A percentile compares a stretch with the other conserved stretches of the same genome.
Conservation (phyloP, 2,113 vertebrate genomes). For the crab-eating macaque (Macaca fascicularis) region T2T-MFA8v1.1 NC_088385.1:29812501-29813000, state of each 20-base stretch:
- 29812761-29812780: neutral
- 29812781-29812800: neutral
- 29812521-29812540: no score
- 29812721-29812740: neutral
- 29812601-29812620: no score
- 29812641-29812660: neutral
- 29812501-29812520: no score
- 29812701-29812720: neutral
- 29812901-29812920: neutral
- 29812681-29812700: neutral
- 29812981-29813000: neutral
- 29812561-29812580: no score
- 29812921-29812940: neutral
- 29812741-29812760: neutral
- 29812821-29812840: neutral
- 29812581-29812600: no score
- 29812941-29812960: neutral
- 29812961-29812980: neutral
- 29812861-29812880: neutral
- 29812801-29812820: neutral
- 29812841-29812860: neutral
- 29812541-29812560: no score
- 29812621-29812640: neutral
- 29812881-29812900: neutral
- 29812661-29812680: neutral